Conservation (phyloP, 2,113 vertebrate species). For the Cinclus cinclus region DNA sequence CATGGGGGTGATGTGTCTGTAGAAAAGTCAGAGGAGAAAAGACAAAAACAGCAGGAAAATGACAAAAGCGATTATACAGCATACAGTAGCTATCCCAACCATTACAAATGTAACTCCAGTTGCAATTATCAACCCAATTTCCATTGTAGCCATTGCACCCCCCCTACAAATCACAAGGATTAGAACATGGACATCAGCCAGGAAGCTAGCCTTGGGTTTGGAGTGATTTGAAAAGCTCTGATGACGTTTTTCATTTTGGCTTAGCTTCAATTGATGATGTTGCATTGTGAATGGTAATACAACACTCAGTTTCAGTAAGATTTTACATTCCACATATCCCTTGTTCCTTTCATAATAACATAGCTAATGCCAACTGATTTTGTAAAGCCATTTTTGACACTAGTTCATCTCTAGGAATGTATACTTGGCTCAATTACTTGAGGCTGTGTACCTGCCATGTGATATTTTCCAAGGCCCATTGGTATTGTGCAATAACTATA, state of each 20-base stretch:
- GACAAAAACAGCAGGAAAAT: neutral
- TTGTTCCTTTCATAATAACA: neutral
- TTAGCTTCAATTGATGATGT: neutral
- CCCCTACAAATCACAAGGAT: neutral
- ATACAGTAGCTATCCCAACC: neutral
- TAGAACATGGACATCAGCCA: neutral
- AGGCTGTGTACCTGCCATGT: neutral
- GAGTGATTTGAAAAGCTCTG: neutral
- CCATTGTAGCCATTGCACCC: neutral
- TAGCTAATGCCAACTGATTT: neutral
- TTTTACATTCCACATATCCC: neutral
- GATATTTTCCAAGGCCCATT: neutral
- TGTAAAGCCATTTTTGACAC: neutral
- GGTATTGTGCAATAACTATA: neutral
- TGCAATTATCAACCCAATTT: neutral
- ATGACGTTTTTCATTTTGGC: neutral
- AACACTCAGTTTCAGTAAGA: neutral
- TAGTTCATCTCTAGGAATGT: accelerated
- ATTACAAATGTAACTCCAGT: neutral
- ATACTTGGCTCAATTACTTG: neutral
- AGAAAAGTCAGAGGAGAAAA: neutral
- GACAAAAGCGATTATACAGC: neutral
- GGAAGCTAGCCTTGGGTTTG: neutral
- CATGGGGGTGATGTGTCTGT: neutral
- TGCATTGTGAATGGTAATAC: neutral